Evolutionary conservation across 2,797 vertebrate genomes (phyloP), one percentile per base, ranked within the genome.

Genomic region (Eptatretus atami): DNA sequence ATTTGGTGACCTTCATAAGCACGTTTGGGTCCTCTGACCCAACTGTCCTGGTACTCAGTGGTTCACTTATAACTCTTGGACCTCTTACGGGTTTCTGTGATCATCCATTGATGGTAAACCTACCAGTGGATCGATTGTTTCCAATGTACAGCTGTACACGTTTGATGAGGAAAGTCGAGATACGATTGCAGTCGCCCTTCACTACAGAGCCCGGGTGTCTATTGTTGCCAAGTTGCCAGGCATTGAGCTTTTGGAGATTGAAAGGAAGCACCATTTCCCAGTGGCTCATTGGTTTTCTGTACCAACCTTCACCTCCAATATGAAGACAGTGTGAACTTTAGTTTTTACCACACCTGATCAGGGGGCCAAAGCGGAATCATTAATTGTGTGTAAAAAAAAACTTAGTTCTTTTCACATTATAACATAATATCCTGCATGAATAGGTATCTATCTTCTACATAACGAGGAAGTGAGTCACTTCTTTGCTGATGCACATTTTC

Each of bases 121-220:
- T 98, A 70, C 57, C 15, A n/a, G 15, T n/a, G 24, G 15, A 24
- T 76, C 78, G 10, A 25, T 24, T n/a, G 80, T 98, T 2, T 83
- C 79, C 0, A 82, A n/a, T 10, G 81, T 98, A 44, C 85, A 93
- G 73, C 84, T 98, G 73, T 94, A 86, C 74, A 98, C 90, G 1
- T 79, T 92, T 74, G 90, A 96, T 52, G 85, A 95, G 66, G n/a
- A 80, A 86, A 70, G 74, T 98, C 66, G 92, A 98, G 69, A 95
- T 98, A n/a, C 0, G 92, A 98, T n/a, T 1, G 86, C 86, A 3
- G 85, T 82, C 65, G 80, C 94, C 73, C 71, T n/a, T 96, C 71
- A 79, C 80, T n/a, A 96, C 92, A 9, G 70, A 78, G 31, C 75
- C 80, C 0, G 74, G 82, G 69, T 83, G 77, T 67, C 67, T 65